Evolutionary conservation across 92 coral and sea anemone genomes (phyloP).

Genomic region (Palythoa heliodiscus): DNA sequence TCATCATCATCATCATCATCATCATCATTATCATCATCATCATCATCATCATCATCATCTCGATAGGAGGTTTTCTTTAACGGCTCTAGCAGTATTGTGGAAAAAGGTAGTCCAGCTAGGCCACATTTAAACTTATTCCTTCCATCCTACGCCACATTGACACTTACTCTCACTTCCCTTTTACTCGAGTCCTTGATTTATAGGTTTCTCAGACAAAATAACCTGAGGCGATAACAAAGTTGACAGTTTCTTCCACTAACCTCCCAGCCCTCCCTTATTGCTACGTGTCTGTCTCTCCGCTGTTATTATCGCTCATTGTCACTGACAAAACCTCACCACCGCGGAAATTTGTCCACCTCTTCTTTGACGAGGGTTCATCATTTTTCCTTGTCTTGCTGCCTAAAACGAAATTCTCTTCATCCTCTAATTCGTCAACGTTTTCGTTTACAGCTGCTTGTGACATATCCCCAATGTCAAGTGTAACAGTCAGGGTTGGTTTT

Average conservation of each 20-base stretch:
- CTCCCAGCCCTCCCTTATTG: conserved; percentile 2
- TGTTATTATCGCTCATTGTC: conserved; percentile 1
- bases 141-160: no score
- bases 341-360: conserved; percentile 4
- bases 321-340: conserved; percentile 8
- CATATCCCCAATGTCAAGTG: conserved; percentile 47
- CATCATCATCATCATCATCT: no score
- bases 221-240: no score
- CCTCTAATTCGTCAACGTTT: conserved; percentile 49
- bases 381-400: not conserved
- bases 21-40: not conserved
- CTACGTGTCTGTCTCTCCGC: not conserved
- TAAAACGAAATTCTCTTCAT: conserved; percentile 48
- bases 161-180: no score
- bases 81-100: no score
- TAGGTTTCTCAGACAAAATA: no score
- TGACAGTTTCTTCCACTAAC: not conserved
- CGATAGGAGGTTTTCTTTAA: no score
- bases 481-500: conserved; percentile 88
- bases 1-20: not conserved
- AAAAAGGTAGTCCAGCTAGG: no score
- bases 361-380: not conserved
- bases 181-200: no score
- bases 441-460: conserved; percentile 54
- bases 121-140: no score